These are phyloP conservation scores for Corythornis leucogaster DNA, from an alignment of 2,797 vertebrate species.

Conservation along the genomic window DNA sequence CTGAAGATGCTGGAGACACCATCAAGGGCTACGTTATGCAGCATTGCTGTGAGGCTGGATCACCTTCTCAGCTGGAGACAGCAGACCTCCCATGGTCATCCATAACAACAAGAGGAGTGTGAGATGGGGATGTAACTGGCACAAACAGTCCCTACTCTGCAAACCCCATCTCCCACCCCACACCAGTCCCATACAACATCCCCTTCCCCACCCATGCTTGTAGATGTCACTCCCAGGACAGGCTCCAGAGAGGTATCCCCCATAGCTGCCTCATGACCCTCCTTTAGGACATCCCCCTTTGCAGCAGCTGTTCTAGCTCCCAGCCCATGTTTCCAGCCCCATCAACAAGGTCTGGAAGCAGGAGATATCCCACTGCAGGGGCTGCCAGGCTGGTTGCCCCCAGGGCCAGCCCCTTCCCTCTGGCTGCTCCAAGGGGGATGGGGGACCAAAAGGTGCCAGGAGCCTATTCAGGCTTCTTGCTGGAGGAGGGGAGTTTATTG, in stretches of 20 bases:
- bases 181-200: fast-evolving
- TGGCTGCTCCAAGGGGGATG: fast-evolving
- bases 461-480: slow-evolving; percentile 9
- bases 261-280: fast-evolving
- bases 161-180: background rate
- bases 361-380: background rate
- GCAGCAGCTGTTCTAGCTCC: background rate
- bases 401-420: background rate
- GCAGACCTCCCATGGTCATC: background rate
- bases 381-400: fast-evolving
- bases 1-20: fast-evolving
- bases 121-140: too few species aligned
- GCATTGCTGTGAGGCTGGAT: background rate
- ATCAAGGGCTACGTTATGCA: background rate
- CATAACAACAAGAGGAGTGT: fast-evolving
- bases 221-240: background rate
- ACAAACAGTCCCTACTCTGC: background rate
- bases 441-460: slow-evolving; percentile 19
- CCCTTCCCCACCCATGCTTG: fast-evolving
- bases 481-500: slow-evolving; percentile 67
- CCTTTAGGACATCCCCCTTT: background rate
- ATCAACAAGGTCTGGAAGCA: background rate
- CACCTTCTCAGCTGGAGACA: fast-evolving
- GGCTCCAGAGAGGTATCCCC: background rate
- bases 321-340: background rate